Percentiles rank a stretch among this genome's conserved stretches.
Conservation (phyloP, 1,140 invertebrate species). For the Bursaphelenchus mucronatus region DNA sequence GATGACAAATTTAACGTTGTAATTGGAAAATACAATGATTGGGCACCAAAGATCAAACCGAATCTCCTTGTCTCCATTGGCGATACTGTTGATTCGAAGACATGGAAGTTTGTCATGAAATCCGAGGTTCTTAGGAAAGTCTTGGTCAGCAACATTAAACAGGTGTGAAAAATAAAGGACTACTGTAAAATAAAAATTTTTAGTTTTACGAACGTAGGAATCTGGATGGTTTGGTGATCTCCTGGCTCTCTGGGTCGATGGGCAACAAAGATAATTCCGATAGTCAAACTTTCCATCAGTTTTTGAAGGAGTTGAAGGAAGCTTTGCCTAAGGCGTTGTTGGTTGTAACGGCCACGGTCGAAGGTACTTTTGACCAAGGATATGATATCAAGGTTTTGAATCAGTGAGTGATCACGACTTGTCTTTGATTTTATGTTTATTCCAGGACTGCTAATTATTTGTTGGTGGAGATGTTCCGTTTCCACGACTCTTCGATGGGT, state of each 20-base stretch:
- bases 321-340: slow-evolving; percentile 7
- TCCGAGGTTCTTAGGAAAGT: too few relatives aligned
- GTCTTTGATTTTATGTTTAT: too few relatives aligned
- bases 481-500: neutral
- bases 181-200: too few relatives aligned
- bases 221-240: too few relatives aligned
- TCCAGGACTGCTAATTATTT: neutral
- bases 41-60: slow-evolving; percentile 19
- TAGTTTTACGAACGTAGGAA: too few relatives aligned
- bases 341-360: neutral
- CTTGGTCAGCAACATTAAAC: too few relatives aligned
- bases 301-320: slow-evolving; percentile 15
- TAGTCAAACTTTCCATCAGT: neutral
- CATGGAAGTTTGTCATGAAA: slow-evolving; percentile 3
- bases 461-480: slow-evolving; percentile 19
- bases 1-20: neutral
- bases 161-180: too few relatives aligned
- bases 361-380: neutral
- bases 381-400: slow-evolving; percentile 8
- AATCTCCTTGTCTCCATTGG: slow-evolving; percentile 24
- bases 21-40: slow-evolving; percentile 5
- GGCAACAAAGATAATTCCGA: neutral
- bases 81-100: neutral
- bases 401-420: too few relatives aligned
- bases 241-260: too few relatives aligned